phyloP scores from a whole-genome alignment of 2,888 invertebrate genomes.

The Frankliniella fusca region DNA sequence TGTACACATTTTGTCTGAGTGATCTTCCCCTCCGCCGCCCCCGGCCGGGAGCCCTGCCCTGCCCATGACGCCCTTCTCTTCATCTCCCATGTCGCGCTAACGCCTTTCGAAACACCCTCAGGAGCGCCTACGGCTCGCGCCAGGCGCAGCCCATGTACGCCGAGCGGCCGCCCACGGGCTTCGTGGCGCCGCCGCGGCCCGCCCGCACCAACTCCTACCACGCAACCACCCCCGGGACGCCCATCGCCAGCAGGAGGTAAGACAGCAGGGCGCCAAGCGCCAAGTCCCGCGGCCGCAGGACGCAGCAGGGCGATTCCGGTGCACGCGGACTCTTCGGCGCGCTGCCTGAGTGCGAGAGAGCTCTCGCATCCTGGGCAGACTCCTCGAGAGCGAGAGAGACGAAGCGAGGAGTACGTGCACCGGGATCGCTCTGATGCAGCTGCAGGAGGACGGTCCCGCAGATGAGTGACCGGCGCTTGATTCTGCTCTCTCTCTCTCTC shows the following conservation, averaged over 20 bases:
- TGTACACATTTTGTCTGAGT: too few species aligned
- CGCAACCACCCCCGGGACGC: background rate
- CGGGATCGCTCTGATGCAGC: too few species aligned
- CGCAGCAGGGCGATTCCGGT: too few species aligned
- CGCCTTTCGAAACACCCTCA: background rate
- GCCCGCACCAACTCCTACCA: background rate
- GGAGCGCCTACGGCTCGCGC: background rate
- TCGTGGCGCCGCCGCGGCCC: background rate
- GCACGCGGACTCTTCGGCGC: too few species aligned
- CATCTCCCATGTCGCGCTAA: background rate
- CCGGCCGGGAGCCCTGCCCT: background rate
- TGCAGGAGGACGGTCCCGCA: too few species aligned
- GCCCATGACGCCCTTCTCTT: background rate
- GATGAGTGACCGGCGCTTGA: background rate
- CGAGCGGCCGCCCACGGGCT: background rate
- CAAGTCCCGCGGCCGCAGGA: too few species aligned
- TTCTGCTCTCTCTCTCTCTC: background rate
- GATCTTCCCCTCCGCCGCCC: too few species aligned
- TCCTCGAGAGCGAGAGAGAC: too few species aligned
- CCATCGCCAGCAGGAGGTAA: slow-evolving; percentile 10
- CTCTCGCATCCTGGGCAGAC: too few species aligned
- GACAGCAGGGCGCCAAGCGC: background rate
- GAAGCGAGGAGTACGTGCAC: too few species aligned
- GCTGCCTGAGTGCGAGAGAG: too few species aligned
- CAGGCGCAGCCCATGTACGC: slow-evolving; percentile 13